phyloP scores from a whole-genome alignment of 2,113 vertebrate species.

The Sinocyclocheilus rhinocerous region DNA sequence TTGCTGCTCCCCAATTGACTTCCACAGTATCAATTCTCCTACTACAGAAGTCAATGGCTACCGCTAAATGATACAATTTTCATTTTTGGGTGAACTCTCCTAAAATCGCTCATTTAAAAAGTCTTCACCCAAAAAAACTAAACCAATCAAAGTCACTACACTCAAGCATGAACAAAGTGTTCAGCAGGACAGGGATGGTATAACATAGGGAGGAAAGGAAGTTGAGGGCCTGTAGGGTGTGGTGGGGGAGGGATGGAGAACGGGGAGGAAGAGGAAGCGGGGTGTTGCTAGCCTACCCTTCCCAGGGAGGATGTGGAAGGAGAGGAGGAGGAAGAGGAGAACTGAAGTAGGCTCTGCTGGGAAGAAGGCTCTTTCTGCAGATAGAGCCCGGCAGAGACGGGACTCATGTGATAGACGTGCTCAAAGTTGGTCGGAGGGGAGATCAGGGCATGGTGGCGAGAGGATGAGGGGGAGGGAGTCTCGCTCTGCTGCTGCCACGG shows the following conservation, averaged over 20 bases:
- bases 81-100: not conserved
- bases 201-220: slow-evolving; percentile 42
- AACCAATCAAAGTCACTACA: not conserved
- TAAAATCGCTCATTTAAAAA: not conserved
- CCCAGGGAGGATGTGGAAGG: slow-evolving; percentile 83
- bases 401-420: slow-evolving; percentile 83
- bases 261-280: not conserved
- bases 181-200: slow-evolving; percentile 12
- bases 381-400: slow-evolving; percentile 81
- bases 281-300: slow-evolving; percentile 82
- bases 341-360: slow-evolving; percentile 70
- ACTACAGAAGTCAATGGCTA: not conserved
- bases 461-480: slow-evolving; percentile 81
- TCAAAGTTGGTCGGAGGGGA: slow-evolving; percentile 86
- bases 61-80: not conserved
- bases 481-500: slow-evolving; percentile 75
- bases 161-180: slow-evolving; percentile 7
- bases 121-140: not conserved
- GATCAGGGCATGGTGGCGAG: slow-evolving; percentile 80
- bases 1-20: not conserved
- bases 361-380: slow-evolving; percentile 79
- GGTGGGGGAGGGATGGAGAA: slow-evolving; percentile 26
- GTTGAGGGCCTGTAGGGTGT: slow-evolving; percentile 42
- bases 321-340: slow-evolving; percentile 81
- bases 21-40: too few species aligned